phyloP scores from a whole-genome alignment of 1,140 invertebrate genomes.

The Saccostrea glomerata region DNA sequence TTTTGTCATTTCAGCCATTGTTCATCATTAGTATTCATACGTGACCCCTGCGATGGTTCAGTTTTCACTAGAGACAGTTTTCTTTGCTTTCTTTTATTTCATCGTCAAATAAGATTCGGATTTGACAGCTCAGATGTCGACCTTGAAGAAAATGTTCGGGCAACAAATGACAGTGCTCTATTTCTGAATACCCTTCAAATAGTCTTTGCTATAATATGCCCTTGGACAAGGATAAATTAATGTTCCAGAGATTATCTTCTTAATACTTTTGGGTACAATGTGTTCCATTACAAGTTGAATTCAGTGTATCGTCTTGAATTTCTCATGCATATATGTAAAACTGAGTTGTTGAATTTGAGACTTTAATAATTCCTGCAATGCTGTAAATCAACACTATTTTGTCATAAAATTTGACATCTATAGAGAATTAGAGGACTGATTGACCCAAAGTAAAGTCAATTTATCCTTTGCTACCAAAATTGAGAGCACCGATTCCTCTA shows the following conservation, averaged over 20 bases:
- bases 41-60: not conserved
- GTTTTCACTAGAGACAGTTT: slow-evolving; percentile 10
- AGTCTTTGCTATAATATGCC: not conserved
- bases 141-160: not conserved
- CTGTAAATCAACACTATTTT: not conserved
- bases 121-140: slow-evolving; percentile 2
- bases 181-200: slow-evolving; percentile 30
- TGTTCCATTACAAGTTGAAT: not conserved
- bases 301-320: not conserved
- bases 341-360: not conserved
- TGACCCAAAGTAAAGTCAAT: not conserved
- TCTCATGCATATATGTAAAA: slow-evolving; percentile 3
- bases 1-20: not conserved
- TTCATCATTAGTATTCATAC: slow-evolving; percentile 13
- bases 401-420: not conserved
- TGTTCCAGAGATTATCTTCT: not conserved
- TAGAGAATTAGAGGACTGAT: not conserved
- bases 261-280: not conserved
- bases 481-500: not conserved
- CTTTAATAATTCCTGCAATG: not conserved
- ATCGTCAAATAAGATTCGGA: not conserved
- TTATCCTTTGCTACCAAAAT: not conserved
- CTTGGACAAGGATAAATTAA: slow-evolving; percentile 17
- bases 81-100: not conserved
- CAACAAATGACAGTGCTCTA: not conserved